Base-by-base conservation (phyloP, 1,140 invertebrate genomes). In the Copidosoma floridanum region DNA sequence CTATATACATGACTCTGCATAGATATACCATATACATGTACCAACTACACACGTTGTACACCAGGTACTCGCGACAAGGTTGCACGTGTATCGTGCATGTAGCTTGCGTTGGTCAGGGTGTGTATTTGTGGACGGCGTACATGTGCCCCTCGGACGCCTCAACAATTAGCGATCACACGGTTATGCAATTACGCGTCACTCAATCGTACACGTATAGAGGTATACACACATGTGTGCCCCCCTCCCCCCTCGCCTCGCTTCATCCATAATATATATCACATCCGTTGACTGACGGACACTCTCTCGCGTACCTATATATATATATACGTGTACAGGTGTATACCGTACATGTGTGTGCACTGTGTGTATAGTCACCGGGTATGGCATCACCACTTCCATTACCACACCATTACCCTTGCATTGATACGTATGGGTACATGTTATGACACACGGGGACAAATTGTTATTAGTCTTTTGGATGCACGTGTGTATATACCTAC, bases 131-230 rank as follows among this genome's bases (percentile, higher is more conserved):
- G n/a, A n/a, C n/a, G n/a, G n/a, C n/a, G n/a, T 12, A 32, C 6
- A 41, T 27, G 43, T 35, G 24, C n/a, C n/a, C n/a, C 38, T n/a
- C 16, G 20, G 23, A 47, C 35, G 43, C 35, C n/a, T 50, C 56
- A 27, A 53, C 52, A 52, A 64, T 64, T 66, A 56, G 43, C 60
- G 55, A 48, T 64, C 57, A 64, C 61, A 59, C 53, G 54, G 41
- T 60, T 58, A 58, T 48, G 59, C 48, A 64, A 61, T 64, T 58
- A 56, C 47, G 29, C 35, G 35, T 35, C 43, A 59, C 56, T 56
- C 41, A 43, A 20, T 54, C 41, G 3, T 46, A 57, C 29, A 27
- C 20, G 32, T 38, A 50, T 47, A 35, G 32, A 47, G 8, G 23
- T 47, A 47, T 48, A 57, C 20, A 43, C 12, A 57, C 4, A 50